Conservation (phyloP, 2,113 vertebrate species). For the Planiliza haematocheilus region DNA sequence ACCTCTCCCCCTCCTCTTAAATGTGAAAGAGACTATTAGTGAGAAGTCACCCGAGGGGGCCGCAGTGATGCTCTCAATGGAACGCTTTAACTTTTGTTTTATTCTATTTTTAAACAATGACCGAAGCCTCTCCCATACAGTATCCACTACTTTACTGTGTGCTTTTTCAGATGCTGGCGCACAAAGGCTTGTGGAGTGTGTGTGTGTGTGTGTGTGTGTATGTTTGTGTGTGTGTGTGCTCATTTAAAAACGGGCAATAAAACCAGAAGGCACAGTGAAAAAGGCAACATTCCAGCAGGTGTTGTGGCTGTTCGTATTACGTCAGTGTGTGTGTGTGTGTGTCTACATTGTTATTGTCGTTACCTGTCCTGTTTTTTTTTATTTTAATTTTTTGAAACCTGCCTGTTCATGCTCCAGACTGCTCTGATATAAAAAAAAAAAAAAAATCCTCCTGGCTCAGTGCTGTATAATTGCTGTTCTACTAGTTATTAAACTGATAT, state of each 20-base stretch:
- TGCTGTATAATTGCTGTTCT: conserved; percentile 61
- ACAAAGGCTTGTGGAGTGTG: conserved; percentile 10
- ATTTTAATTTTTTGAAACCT: conserved; percentile 44
- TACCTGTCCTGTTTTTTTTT: too few species aligned
- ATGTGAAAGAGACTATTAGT: conserved; percentile 9
- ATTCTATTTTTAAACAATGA: conserved; percentile 24
- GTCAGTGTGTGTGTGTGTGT: conserved; percentile 37
- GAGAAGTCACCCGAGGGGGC: conserved; percentile 14
- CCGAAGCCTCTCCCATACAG: conserved; percentile 33
- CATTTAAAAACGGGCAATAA: conserved; percentile 5
- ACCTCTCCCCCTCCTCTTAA: conserved; percentile 7
- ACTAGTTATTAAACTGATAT: conserved; percentile 78
- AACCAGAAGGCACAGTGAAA: conserved; percentile 22
- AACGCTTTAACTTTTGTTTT: conserved; percentile 20
- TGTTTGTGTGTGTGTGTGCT: background rate
- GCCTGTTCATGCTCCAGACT: conserved; percentile 31
- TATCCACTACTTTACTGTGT: conserved; percentile 20
- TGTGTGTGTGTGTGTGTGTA: background rate
- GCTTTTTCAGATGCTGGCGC: conserved; percentile 15
- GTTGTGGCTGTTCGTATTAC: conserved; percentile 27
- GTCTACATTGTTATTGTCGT: conserved; percentile 34
- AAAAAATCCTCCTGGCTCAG: conserved; percentile 18
- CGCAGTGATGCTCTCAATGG: conserved; percentile 29
- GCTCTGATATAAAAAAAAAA: conserved; percentile 21
- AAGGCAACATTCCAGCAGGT: conserved; percentile 48